Percentiles rank a stretch among this genome's conserved stretches.
These are phyloP conservation scores for Trididemnum nubilum DNA, from an alignment of 23 tunicate species.

Conservation along the genomic window DNA sequence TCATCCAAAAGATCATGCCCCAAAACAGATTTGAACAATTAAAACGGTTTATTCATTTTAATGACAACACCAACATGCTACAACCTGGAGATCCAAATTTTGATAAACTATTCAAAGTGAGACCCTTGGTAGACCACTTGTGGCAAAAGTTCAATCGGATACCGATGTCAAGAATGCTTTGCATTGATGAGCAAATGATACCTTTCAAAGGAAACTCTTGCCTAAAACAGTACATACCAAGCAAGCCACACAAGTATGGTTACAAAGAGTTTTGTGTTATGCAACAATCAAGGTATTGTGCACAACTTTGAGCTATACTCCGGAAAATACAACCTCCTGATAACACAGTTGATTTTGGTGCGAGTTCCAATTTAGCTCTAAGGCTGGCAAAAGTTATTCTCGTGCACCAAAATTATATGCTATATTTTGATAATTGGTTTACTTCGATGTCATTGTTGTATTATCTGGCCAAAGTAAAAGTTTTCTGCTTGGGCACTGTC, in stretches of 20 bases:
- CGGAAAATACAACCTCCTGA: slow-evolving; percentile 13
- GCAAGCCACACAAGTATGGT: not conserved
- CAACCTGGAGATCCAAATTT: slow-evolving; percentile 1
- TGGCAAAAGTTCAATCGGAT: not conserved
- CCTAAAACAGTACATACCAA: slow-evolving; percentile 14
- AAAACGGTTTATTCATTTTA: not conserved
- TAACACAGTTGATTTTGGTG: not conserved
- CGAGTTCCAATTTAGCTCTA: slow-evolving; percentile 10
- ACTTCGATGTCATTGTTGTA: not conserved
- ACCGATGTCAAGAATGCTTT: not conserved
- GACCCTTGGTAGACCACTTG: slow-evolving; percentile 8
- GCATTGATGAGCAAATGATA: slow-evolving; percentile 28
- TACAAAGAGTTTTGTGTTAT: slow-evolving; percentile 16
- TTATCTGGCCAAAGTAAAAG: not conserved
- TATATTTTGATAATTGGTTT: slow-evolving; percentile 31
- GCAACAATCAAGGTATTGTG: not conserved
- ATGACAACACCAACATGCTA: not conserved
- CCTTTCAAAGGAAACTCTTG: slow-evolving; percentile 21
- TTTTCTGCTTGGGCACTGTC: not conserved
- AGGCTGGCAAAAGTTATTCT: slow-evolving; percentile 7
- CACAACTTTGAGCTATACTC: slow-evolving; percentile 16
- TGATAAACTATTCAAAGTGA: slow-evolving; percentile 11
- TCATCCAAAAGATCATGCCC: not conserved
- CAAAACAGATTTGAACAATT: not conserved
- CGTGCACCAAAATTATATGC: not conserved